Conservation (phyloP, 2,113 vertebrate genomes). For the Nettapus auritus region DNA sequence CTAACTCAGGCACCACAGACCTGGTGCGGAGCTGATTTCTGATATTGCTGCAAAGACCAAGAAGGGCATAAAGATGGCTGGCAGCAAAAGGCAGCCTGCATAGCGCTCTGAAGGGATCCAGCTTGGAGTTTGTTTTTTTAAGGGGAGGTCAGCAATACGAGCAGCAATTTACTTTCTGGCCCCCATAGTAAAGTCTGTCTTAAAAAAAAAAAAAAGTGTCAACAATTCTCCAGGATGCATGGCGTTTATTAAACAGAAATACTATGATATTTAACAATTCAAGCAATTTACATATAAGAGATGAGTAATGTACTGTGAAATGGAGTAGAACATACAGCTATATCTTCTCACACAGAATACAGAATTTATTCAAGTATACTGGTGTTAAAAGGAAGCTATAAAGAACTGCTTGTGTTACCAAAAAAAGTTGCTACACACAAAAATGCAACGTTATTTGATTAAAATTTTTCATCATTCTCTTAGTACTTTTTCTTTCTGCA, state of each 20-base stretch:
- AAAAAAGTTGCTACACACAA: conserved; percentile 58
- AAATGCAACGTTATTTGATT: conserved; percentile 60
- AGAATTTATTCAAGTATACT: conserved; percentile 54
- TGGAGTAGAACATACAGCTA: conserved; percentile 9
- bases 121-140: neutral
- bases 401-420: conserved; percentile 48
- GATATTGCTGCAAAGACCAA: neutral
- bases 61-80: neutral
- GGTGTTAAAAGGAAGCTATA: conserved; percentile 53
- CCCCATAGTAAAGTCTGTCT: neutral
- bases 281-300: conserved; percentile 27
- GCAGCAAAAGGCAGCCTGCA: neutral
- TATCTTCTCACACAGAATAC: conserved; percentile 44
- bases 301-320: conserved; percentile 42
- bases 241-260: conserved; percentile 15
- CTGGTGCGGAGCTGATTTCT: neutral
- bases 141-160: accelerated
- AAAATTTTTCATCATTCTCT: conserved; percentile 56
- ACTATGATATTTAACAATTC: conserved; percentile 26
- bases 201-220: neutral
- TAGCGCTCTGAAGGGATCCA: neutral
- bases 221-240: neutral
- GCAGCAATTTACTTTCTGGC: neutral
- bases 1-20: neutral
- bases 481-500: conserved; percentile 42